phyloP scores from a whole-genome alignment of 2,797 vertebrate genomes.

The Anguilla megastoma region DNA sequence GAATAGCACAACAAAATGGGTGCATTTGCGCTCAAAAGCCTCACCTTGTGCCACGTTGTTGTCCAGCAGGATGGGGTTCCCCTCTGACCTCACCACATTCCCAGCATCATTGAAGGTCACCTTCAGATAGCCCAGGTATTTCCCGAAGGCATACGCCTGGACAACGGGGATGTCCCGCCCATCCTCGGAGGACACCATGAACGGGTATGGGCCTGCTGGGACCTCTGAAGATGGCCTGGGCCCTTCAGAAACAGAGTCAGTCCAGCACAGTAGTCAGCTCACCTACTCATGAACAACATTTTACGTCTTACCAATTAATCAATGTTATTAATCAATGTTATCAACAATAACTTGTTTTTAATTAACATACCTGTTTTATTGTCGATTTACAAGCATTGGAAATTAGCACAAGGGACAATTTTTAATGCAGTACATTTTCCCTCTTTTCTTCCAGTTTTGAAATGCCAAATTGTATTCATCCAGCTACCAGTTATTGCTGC shows the following conservation, averaged over 20 bases:
- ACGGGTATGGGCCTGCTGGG: conserved; percentile 80
- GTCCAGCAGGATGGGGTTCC: conserved; percentile 89
- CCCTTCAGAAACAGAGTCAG: conserved; percentile 64
- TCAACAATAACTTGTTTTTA: too few species aligned
- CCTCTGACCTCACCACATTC: conserved; percentile 71
- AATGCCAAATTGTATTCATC: too few species aligned
- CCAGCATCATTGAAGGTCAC: conserved; percentile 82
- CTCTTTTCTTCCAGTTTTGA: too few species aligned
- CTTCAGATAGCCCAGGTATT: conserved; percentile 86
- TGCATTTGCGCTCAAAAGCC: background rate
- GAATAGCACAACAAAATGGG: too few species aligned
- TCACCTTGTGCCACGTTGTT: conserved; percentile 78
- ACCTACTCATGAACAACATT: too few species aligned
- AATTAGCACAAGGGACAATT: too few species aligned
- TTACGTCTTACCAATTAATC: background rate
- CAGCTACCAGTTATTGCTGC: too few species aligned
- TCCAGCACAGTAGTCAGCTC: background rate
- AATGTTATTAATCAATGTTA: background rate
- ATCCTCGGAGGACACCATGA: conserved; percentile 77
- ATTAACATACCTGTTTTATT: background rate
- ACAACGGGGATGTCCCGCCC: conserved; percentile 85
- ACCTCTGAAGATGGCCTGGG: conserved; percentile 75
- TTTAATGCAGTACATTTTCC: too few species aligned
- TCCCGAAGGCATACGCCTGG: conserved; percentile 93
- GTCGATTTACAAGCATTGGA: background rate